Percentiles rank a stretch among this genome's conserved stretches.
phyloP scores from a whole-genome alignment of 2,797 vertebrate genomes.

The Neopelma chrysocephalum region DNA sequence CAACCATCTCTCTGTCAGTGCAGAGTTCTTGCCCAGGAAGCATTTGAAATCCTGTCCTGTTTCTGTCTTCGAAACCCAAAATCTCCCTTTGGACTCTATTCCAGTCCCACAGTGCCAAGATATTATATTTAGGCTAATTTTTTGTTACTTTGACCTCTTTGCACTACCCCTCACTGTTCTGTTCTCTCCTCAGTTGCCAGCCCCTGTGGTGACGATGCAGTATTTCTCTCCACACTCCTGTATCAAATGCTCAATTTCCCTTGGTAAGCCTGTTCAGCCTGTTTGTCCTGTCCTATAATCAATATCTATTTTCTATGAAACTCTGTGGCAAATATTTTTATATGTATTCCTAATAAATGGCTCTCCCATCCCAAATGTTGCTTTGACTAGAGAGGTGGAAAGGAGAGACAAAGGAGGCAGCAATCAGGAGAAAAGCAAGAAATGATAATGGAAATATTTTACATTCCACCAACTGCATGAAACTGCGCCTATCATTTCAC shows the following conservation, averaged over 20 bases:
- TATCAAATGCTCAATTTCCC: neutral
- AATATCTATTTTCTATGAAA: neutral
- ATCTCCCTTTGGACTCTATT: neutral
- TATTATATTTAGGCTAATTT: neutral
- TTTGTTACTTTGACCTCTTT: neutral
- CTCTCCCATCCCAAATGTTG: neutral
- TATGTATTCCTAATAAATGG: neutral
- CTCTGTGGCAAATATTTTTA: neutral
- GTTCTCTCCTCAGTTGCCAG: neutral
- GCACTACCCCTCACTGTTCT: neutral
- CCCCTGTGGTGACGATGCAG: neutral
- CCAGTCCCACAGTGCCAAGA: neutral
- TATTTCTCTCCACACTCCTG: neutral
- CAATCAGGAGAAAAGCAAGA: neutral
- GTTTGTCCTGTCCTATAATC: neutral
- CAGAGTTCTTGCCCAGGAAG: neutral
- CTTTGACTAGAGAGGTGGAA: neutral
- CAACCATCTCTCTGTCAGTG: neutral
- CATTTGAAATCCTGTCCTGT: neutral
- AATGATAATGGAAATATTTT: conserved; percentile 11
- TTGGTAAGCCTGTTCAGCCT: neutral
- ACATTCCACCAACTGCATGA: neutral
- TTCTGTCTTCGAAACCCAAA: neutral
- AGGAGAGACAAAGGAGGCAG: neutral
- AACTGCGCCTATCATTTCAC: neutral